phyloP scores from a whole-genome alignment of 2,113 vertebrate genomes.

The Hippolais icterina region DNA sequence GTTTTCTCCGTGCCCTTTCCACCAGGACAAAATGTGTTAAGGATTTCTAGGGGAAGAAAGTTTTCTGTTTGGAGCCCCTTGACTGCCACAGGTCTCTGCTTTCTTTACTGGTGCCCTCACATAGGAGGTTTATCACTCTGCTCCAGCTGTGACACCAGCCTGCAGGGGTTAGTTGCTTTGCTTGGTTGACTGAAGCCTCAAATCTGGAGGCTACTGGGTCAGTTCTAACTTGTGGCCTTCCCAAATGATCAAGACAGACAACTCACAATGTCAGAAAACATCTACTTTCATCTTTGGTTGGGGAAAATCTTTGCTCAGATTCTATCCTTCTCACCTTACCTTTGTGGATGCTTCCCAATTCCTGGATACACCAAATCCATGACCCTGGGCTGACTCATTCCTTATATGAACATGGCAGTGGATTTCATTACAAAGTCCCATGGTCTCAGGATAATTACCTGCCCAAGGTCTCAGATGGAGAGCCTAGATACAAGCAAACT shows the following conservation, averaged over 20 bases:
- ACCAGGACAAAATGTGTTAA: background rate
- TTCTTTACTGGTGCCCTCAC: background rate
- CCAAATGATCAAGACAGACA: background rate
- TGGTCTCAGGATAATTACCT: slow-evolving; percentile 66
- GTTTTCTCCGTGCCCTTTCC: background rate
- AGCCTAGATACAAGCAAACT: slow-evolving; percentile 55
- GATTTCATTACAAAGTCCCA: slow-evolving; percentile 52
- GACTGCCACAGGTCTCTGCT: background rate
- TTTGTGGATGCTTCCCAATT: background rate
- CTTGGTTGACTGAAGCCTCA: slow-evolving; percentile 39
- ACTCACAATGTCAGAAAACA: background rate
- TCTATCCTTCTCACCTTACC: background rate
- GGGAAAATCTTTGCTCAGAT: background rate
- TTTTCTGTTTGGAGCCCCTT: background rate
- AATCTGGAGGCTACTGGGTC: slow-evolving; percentile 20
- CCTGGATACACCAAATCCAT: background rate
- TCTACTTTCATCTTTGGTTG: slow-evolving; percentile 8
- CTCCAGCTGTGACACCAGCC: slow-evolving; percentile 36
- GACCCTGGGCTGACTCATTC: slow-evolving; percentile 10
- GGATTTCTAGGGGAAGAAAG: background rate
- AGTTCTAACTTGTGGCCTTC: slow-evolving; percentile 7
- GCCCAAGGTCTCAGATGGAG: slow-evolving; percentile 57
- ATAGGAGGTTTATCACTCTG: background rate
- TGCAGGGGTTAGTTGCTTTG: slow-evolving; percentile 43
- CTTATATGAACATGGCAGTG: background rate